Evolutionary conservation across 2,888 invertebrate species (phyloP).

Genomic region (Reticulitermes lucifugus): DNA sequence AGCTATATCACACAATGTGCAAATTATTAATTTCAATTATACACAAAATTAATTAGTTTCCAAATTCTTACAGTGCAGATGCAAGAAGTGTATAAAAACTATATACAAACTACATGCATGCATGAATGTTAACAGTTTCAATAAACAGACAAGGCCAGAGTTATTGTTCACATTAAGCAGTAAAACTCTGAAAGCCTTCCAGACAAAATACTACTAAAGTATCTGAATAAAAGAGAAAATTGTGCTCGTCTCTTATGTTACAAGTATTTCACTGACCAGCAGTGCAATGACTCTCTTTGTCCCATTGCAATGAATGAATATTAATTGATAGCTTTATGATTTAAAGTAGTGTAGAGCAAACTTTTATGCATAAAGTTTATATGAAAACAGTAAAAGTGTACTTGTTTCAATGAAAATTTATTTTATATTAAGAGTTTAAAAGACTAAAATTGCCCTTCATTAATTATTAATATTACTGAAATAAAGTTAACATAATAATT

Average conservation of each 20-base stretch:
- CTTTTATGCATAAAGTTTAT: too few relatives aligned
- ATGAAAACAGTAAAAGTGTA: too few relatives aligned
- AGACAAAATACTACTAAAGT: neutral
- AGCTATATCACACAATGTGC: neutral
- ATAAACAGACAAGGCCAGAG: neutral
- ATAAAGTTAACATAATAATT: too few relatives aligned
- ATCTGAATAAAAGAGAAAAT: neutral
- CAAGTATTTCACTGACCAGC: neutral
- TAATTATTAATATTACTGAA: too few relatives aligned
- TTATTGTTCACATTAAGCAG: too few relatives aligned
- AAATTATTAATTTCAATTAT: neutral
- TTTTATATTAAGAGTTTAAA: too few relatives aligned
- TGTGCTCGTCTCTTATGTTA: too few relatives aligned
- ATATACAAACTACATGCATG: constrained; percentile 2
- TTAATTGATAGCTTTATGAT: too few relatives aligned
- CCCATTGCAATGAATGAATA: too few relatives aligned
- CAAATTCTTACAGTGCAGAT: neutral
- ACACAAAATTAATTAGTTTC: neutral
- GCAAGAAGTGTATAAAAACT: neutral
- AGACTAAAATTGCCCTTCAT: too few relatives aligned
- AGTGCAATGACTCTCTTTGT: neutral
- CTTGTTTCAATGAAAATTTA: too few relatives aligned
- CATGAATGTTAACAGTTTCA: neutral
- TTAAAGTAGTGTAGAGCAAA: too few relatives aligned
- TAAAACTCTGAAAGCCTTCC: neutral